Base-by-base conservation (phyloP, 2,113 vertebrate genomes). In the Pterocles gutturalis region DNA sequence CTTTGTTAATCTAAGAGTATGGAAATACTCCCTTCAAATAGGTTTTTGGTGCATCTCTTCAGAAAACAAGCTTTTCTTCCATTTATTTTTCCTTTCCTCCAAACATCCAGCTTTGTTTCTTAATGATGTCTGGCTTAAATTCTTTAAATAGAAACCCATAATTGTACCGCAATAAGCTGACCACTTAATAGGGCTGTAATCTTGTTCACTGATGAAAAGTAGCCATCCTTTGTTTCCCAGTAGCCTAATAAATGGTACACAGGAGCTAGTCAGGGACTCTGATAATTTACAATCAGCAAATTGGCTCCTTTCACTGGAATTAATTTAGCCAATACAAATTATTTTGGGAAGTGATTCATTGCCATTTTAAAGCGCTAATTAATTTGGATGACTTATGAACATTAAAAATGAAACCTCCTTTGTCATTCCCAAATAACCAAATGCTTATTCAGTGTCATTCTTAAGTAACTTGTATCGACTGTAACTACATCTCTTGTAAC, bases 341-440 rank as follows among this genome's bases (percentile, higher is more conserved):
- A 96, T 97, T 97, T 93, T 1, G 6, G 95, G 95, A 97, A 95
- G 69, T 97, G 90, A 97, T 97, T 96, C 94, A 94, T 95, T 95
- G 95, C 92, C 51, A 75, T 95, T 95, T 94, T 91, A 93, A 93
- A 94, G 53, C 4, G 0, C 83, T 97, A 89, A 97, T 97, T 96
- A 95, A 96, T 96, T 95, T 95, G 61, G 85, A 64, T 94, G 90
- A 93, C 76, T 95, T 97, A 91, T 7, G 72, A 95, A 76, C 77
- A 84, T 95, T 89, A 95, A 87, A 95, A 95, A 81, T 92, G 83
- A 95, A 92, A 87, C 61, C 90, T 92, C 92, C 94, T 95, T 91
- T 97, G 89, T 96, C 92, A 94, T 95, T 97, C 61, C 80, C 55
- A 91, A 83, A 67, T 95, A 97, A 87, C 86, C 2, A 11, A 90